A percentile compares a stretch with the other conserved stretches of the same genome.
Evolutionary conservation across 2,888 invertebrate genomes (phyloP).

Genomic region (Melanargia galathea): DNA sequence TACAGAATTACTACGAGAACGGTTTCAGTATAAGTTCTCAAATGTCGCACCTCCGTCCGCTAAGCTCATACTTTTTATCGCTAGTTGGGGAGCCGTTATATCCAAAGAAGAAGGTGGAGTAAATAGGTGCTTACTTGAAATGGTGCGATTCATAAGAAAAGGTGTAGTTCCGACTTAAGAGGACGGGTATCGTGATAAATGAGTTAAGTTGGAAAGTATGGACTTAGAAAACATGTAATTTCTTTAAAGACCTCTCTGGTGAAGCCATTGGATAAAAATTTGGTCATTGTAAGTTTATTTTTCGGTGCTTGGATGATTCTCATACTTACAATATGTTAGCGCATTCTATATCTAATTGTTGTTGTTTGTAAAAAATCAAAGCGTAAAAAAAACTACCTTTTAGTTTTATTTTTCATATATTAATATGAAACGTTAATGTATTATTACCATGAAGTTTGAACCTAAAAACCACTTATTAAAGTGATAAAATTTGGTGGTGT

Average conservation of each 20-base stretch:
- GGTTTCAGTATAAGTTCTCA: constrained; percentile 6
- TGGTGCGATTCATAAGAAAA: constrained; percentile 43
- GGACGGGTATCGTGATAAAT: constrained; percentile 42
- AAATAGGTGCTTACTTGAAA: constrained; percentile 47
- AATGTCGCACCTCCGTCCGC: constrained; percentile 35
- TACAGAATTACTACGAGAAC: neutral
- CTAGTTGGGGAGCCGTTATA: constrained; percentile 44
- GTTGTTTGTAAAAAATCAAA: too few relatives aligned
- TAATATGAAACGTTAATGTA: too few relatives aligned
- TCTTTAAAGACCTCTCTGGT: constrained; percentile 15
- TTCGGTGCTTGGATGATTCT: neutral
- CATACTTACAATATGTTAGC: neutral
- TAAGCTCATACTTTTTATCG: constrained; percentile 44
- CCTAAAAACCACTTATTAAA: constrained; percentile 7
- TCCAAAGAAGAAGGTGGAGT: constrained; percentile 39
- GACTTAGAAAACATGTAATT: constrained; percentile 32
- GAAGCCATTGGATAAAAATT: neutral
- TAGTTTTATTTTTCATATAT: too few relatives aligned
- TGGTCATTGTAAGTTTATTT: neutral
- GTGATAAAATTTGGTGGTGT: constrained; percentile 45
- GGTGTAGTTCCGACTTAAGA: constrained; percentile 39
- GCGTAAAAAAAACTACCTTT: too few relatives aligned
- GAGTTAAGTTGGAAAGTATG: constrained; percentile 33
- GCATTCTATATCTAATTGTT: too few relatives aligned
- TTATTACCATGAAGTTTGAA: constrained; percentile 18